Conservation (phyloP, 2,113 vertebrate genomes). For the Aldabrachelys gigantea region DNA sequence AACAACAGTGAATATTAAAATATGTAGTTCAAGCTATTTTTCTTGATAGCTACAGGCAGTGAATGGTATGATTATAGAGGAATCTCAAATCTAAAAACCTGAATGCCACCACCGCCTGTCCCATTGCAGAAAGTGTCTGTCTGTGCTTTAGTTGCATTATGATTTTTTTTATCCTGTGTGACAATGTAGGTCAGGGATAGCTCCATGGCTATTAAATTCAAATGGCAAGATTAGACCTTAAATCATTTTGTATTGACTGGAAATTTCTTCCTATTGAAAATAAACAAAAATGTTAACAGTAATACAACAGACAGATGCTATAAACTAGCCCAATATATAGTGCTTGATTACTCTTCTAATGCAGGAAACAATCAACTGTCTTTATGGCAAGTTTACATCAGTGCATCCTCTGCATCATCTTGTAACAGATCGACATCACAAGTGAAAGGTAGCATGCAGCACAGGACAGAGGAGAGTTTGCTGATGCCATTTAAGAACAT, state of each 20-base stretch:
- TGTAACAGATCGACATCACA: background rate
- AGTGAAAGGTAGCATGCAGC: background rate
- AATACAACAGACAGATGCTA: background rate
- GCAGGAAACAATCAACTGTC: background rate
- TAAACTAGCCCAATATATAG: background rate
- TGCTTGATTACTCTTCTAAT: background rate
- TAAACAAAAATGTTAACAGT: constrained; percentile 21
- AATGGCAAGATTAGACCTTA: constrained; percentile 51
- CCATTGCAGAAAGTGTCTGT: constrained; percentile 5
- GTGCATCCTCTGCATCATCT: background rate
- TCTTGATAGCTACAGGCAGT: background rate
- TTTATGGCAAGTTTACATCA: background rate
- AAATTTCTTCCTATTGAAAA: constrained; percentile 47
- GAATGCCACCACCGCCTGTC: background rate
- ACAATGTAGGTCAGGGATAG: constrained; percentile 50
- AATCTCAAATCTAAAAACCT: background rate
- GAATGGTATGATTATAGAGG: background rate
- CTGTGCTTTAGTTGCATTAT: constrained; percentile 6
- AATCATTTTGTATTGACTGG: constrained; percentile 41
- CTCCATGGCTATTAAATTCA: constrained; percentile 43
- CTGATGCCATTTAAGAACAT: background rate
- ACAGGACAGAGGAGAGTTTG: background rate
- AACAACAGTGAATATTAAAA: background rate
- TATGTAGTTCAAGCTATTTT: background rate
- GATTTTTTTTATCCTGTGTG: background rate